Conservation (phyloP, 1,140 invertebrate genomes). For the Arctopsyche grandis region DNA sequence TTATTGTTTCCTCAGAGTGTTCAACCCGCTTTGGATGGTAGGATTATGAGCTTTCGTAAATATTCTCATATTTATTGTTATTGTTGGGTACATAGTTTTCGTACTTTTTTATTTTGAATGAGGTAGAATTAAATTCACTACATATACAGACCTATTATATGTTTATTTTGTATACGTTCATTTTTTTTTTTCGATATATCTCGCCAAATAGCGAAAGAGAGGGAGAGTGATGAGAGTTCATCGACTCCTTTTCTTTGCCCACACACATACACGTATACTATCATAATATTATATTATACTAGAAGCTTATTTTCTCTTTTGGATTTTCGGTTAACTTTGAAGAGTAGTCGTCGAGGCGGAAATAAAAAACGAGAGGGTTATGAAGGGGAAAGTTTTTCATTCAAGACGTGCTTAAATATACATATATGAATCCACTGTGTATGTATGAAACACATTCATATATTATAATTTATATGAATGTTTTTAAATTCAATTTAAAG, state of each 20-base stretch:
- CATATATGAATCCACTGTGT: neutral
- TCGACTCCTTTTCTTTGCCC: neutral
- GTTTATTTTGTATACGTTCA: too few species aligned
- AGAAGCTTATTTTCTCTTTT: conserved; percentile 16
- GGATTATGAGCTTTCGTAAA: too few species aligned
- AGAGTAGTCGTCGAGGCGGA: conserved; percentile 22
- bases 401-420: neutral
- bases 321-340: conserved; percentile 26
- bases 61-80: too few species aligned
- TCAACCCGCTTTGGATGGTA: neutral
- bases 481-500: too few species aligned
- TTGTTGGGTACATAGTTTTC: neutral
- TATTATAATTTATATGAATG: neutral
- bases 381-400: neutral
- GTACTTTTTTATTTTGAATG: neutral
- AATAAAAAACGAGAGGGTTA: conserved; percentile 8
- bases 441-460: neutral
- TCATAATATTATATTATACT: conserved; percentile 21
- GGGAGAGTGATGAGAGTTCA: conserved; percentile 1
- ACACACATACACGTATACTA: neutral
- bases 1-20: conserved; percentile 5
- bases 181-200: too few species aligned
- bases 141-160: too few species aligned
- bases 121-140: conserved; percentile 1
- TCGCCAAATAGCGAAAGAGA: neutral